These are phyloP conservation scores for Caenorhabditis brenneri DNA, from an alignment of 1,140 invertebrate species.

Conservation along the genomic window DNA sequence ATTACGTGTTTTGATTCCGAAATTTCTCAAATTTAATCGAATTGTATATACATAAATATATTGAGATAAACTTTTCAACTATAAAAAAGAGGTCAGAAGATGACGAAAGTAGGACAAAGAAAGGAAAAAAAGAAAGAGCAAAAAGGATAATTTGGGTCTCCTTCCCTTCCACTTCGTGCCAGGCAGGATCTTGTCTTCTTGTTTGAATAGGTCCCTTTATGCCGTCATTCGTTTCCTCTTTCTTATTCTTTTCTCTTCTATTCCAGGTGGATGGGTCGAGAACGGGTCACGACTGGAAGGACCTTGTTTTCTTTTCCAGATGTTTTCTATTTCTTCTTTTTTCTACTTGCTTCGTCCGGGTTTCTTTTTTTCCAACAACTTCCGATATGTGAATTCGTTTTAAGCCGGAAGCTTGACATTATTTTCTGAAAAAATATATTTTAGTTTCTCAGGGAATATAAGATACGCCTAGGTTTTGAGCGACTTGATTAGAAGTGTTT, in stretches of 20 bases:
- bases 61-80: neutral
- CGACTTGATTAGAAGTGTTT: too few relatives aligned
- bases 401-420: neutral
- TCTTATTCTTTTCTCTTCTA: neutral
- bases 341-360: neutral
- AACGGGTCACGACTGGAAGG: neutral
- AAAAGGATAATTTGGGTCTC: constrained; percentile 21
- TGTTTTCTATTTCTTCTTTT: neutral
- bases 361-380: neutral
- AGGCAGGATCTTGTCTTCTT: constrained; percentile 25
- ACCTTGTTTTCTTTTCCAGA: neutral
- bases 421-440: too few relatives aligned
- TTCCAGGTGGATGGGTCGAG: constrained; percentile 29
- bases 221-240: constrained; percentile 38
- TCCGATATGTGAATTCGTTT: neutral
- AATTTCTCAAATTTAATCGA: neutral
- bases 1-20: neutral
- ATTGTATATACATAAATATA: constrained; percentile 8
- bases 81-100: neutral
- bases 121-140: neutral
- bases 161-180: neutral
- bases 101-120: neutral
- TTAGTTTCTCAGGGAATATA: too few relatives aligned
- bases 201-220: neutral
- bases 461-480: too few relatives aligned